phyloP scores from a whole-genome alignment of 2,113 vertebrate genomes.

The Actinemys pallida region DNA sequence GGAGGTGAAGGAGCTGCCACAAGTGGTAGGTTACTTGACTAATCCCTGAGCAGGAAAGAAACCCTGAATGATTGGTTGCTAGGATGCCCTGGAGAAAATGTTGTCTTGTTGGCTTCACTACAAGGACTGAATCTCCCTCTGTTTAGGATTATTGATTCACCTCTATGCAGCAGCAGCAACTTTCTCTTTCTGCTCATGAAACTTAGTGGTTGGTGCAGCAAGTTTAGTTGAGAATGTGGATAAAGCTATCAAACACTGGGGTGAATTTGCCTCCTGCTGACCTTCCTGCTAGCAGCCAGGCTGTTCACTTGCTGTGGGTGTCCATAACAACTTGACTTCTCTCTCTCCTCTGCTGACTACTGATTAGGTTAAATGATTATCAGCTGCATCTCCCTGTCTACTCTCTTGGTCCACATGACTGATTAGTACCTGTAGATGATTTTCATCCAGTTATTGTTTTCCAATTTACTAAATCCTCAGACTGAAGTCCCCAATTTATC shows the following conservation, averaged over 20 bases:
- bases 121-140: background rate
- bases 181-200: background rate
- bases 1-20: background rate
- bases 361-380: background rate
- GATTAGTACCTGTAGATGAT: background rate
- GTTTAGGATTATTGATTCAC: background rate
- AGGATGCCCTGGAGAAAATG: background rate
- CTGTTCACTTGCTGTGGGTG: background rate
- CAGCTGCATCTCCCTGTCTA: background rate
- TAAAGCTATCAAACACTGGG: background rate
- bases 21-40: background rate
- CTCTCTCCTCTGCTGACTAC: background rate
- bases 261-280: background rate
- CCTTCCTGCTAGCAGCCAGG: background rate
- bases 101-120: background rate
- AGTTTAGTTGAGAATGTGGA: background rate
- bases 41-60: background rate
- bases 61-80: background rate
- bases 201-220: background rate
- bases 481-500: background rate
- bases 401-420: background rate
- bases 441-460: slow-evolving; percentile 3
- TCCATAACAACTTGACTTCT: background rate
- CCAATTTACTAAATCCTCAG: background rate
- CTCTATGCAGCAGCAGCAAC: background rate